Conservation (phyloP, 2,113 vertebrate genomes). For the Peromyscus leucopus region DNA sequence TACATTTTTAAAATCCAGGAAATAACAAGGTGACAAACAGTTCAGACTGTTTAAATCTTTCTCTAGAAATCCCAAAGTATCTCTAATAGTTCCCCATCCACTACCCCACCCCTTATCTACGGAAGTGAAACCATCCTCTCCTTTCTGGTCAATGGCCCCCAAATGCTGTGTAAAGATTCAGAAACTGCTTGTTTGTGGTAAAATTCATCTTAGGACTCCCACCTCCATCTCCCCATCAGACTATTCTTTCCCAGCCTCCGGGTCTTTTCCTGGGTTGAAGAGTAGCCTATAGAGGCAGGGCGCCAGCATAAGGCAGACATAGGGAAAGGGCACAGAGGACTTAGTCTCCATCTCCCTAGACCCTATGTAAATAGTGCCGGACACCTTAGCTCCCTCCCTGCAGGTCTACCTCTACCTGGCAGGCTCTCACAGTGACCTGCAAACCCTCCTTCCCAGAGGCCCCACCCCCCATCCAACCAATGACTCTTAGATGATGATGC, state of each 20-base stretch:
- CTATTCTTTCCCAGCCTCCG: background rate
- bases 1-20: conserved; percentile 24
- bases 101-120: background rate
- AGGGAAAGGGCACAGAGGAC: background rate
- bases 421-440: background rate
- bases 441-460: background rate
- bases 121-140: background rate
- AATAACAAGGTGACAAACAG: conserved; percentile 19
- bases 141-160: background rate
- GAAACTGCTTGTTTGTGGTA: background rate
- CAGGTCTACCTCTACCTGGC: background rate
- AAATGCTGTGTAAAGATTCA: background rate
- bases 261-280: background rate
- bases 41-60: background rate
- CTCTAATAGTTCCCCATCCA: background rate
- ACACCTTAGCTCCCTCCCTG: background rate
- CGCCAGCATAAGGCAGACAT: background rate
- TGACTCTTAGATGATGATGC: background rate
- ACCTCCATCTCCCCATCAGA: background rate
- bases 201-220: background rate
- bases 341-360: background rate
- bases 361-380: background rate
- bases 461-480: background rate
- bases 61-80: conserved; percentile 24
- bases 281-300: background rate